Evolutionary conservation across 2,888 invertebrate species (phyloP).

Genomic region (Branchellion lobata): DNA sequence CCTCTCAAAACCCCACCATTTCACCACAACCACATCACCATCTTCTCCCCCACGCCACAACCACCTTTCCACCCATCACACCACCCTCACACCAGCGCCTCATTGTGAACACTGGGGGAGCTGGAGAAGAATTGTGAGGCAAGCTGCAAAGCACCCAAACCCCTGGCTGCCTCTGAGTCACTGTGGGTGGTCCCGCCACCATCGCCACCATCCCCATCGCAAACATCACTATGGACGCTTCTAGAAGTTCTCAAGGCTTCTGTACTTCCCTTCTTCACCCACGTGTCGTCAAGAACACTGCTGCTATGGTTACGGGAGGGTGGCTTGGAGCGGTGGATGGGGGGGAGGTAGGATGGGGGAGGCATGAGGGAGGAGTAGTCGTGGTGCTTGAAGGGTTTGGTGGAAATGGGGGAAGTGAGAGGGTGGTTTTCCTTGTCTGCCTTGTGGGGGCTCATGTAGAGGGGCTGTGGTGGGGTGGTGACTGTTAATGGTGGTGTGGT

Average conservation of each 20-base stretch:
- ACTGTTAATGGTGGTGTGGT: neutral
- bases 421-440: slow-evolving; percentile 28
- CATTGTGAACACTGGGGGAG: slow-evolving; percentile 31
- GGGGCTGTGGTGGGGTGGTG: neutral
- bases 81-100: neutral
- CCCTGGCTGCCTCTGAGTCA: slow-evolving; percentile 36
- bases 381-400: slow-evolving; percentile 8
- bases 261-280: neutral
- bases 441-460: neutral
- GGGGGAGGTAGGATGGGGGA: slow-evolving; percentile 31
- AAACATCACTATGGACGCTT: neutral
- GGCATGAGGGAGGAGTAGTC: slow-evolving; percentile 41
- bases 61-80: too few species aligned
- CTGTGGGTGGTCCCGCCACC: slow-evolving; percentile 37
- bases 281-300: neutral
- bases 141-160: neutral
- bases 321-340: slow-evolving; percentile 22
- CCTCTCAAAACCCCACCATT: too few species aligned
- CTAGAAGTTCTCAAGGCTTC: too few species aligned
- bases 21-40: too few species aligned
- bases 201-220: neutral
- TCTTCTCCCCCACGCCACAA: too few species aligned
- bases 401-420: neutral
- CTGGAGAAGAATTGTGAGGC: slow-evolving; percentile 31
- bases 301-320: neutral